phyloP scores from a whole-genome alignment of 2,113 vertebrate species.

The Daubentonia madagascariensis region DNA sequence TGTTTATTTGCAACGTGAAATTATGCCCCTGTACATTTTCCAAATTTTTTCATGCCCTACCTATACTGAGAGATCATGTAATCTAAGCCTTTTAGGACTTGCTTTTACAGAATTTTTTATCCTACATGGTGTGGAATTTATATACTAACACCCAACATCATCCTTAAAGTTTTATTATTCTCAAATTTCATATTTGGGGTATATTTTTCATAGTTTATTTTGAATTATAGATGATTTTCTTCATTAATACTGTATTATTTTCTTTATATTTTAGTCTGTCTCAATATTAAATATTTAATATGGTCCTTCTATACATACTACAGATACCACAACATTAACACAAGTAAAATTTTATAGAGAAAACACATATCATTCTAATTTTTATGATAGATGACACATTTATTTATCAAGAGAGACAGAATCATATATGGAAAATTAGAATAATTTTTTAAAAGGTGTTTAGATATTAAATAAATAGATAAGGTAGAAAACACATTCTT shows the following conservation, averaged over 20 bases:
- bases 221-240: not conserved
- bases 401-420: not conserved
- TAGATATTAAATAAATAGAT: not conserved
- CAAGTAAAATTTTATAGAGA: not conserved
- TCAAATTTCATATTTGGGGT: not conserved
- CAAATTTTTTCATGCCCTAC: not conserved
- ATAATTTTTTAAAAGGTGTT: constrained; percentile 12
- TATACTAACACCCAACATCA: not conserved
- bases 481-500: not conserved
- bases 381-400: not conserved
- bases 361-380: not conserved
- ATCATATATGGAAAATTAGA: not conserved
- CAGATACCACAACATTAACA: not conserved
- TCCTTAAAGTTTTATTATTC: not conserved
- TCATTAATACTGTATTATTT: not conserved
- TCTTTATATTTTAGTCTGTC: not conserved
- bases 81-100: not conserved
- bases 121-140: not conserved
- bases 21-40: not conserved
- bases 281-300: not conserved
- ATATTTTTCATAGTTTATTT: not conserved
- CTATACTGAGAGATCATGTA: not conserved
- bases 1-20: not conserved
- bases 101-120: not conserved
- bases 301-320: not conserved